These are phyloP conservation scores for Steatornis caripensis DNA, from an alignment of 2,113 vertebrate genomes.

Conservation along the genomic window DNA sequence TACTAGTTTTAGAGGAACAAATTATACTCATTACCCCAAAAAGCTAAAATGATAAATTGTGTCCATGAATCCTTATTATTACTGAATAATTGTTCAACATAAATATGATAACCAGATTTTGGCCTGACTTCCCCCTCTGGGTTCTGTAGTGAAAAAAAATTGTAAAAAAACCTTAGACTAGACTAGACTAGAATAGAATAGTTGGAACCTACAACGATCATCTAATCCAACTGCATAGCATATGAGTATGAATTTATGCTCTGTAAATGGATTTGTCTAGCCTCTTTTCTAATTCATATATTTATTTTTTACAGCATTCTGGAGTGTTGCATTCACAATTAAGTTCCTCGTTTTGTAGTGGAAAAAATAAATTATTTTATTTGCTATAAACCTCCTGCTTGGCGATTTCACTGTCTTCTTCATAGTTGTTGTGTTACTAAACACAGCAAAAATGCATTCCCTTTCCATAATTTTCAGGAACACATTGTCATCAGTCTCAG, in stretches of 20 bases:
- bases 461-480: neutral
- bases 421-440: neutral
- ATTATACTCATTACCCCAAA: neutral
- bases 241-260: neutral
- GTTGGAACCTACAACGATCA: neutral
- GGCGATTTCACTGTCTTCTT: neutral
- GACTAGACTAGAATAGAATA: no score
- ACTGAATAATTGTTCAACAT: neutral
- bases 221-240: neutral
- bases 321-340: neutral
- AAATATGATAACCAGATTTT: neutral
- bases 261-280: neutral
- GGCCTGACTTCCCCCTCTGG: neutral
- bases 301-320: neutral
- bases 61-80: neutral
- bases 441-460: neutral
- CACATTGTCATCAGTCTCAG: neutral
- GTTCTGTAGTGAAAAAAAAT: neutral
- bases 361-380: neutral
- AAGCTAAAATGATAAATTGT: neutral
- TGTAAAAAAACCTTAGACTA: neutral
- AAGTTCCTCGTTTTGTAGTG: neutral
- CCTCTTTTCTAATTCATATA: neutral
- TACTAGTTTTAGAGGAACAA: neutral
- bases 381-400: neutral